Evolutionary conservation across 2,797 vertebrate genomes (phyloP).

Genomic region (Hoplostethus mediterraneus): DNA sequence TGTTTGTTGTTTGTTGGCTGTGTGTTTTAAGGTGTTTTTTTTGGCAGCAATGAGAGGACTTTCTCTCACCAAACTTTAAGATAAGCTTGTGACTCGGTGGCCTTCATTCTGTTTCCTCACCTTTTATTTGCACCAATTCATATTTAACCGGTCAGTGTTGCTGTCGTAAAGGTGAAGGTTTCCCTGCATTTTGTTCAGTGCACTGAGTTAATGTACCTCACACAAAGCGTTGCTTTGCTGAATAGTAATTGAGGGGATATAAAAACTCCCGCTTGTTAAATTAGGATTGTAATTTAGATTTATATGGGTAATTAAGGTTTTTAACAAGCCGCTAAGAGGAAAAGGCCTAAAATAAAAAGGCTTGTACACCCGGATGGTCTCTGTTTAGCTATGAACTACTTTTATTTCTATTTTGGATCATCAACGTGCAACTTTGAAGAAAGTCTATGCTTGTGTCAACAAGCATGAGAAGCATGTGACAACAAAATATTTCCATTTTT

Average conservation of each 20-base stretch:
- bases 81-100: neutral
- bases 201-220: conserved; percentile 12
- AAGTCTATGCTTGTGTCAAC: too few relatives aligned
- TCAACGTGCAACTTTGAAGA: neutral
- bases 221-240: conserved; percentile 11
- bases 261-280: conserved; percentile 28
- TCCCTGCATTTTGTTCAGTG: neutral
- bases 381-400: neutral
- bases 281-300: conserved; percentile 36
- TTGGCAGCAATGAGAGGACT: neutral
- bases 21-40: neutral
- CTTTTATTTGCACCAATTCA: neutral
- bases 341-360: conserved; percentile 7
- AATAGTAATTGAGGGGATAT: conserved; percentile 35
- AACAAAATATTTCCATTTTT: neutral
- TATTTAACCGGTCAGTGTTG: neutral
- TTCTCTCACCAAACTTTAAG: neutral
- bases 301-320: conserved; percentile 48
- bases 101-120: neutral
- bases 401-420: neutral
- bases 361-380: conserved; percentile 1
- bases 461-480: too few relatives aligned
- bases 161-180: conserved; percentile 9
- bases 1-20: neutral
- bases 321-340: conserved; percentile 42